Conservation (phyloP, 2,797 vertebrate species). For the Trachurus trachurus region DNA sequence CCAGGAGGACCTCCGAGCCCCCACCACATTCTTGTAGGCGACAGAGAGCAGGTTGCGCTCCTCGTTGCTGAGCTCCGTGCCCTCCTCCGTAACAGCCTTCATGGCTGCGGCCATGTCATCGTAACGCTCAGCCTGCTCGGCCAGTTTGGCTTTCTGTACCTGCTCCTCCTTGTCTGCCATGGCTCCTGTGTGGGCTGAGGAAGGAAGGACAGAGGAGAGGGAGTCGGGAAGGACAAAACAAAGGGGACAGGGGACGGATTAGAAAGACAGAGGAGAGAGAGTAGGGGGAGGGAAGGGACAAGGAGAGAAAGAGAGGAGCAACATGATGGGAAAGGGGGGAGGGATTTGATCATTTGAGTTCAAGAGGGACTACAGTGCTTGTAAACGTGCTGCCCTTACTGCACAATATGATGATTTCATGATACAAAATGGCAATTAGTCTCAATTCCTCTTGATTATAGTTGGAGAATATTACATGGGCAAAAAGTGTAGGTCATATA, state of each 20-base stretch:
- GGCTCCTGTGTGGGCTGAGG: conserved; percentile 68
- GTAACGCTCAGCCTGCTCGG: conserved; percentile 98
- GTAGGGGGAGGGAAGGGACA: conserved; percentile 38
- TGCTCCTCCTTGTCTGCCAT: conserved; percentile 90
- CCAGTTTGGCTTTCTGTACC: conserved; percentile 95
- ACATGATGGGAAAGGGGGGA: conserved; percentile 9
- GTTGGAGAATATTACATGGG: neutral
- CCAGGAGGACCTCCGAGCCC: conserved; percentile 94
- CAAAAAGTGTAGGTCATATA: neutral
- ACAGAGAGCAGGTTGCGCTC: conserved; percentile 98
- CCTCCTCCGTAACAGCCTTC: conserved; percentile 91
- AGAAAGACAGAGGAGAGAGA: conserved; percentile 27
- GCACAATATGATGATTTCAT: neutral
- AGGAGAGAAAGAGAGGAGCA: neutral
- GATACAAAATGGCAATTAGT: neutral
- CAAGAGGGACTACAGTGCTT: conserved; percentile 13
- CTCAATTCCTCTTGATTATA: neutral
- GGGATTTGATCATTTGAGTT: conserved; percentile 24
- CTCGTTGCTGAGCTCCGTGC: conserved; percentile 90
- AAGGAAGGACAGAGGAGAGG: conserved; percentile 42
- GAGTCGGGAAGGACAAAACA: conserved; percentile 41
- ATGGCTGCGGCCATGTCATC: conserved; percentile 97
- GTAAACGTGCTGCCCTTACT: neutral
- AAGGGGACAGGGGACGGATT: conserved; percentile 46
- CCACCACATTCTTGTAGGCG: conserved; percentile 98